A percentile compares a stretch with the other conserved stretches of the same genome.
Conservation (phyloP, 2,888 invertebrate species). For the Candidula unifasciata region DNA sequence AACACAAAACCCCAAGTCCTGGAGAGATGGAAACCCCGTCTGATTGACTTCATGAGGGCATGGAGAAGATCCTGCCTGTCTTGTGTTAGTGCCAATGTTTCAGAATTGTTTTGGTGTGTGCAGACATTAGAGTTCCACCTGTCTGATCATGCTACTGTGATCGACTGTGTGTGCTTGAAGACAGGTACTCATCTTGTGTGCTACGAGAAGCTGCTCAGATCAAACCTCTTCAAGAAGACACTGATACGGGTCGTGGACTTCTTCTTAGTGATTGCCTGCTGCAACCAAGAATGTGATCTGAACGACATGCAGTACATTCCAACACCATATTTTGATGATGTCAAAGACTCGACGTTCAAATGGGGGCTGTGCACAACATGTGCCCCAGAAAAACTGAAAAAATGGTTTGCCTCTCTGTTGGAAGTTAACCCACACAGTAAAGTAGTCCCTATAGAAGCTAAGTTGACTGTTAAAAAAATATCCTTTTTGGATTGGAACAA, state of each 20-base stretch:
- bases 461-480: no score
- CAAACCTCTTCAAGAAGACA: neutral
- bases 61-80: neutral
- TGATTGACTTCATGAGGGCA: neutral
- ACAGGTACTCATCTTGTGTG: neutral
- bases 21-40: constrained; percentile 1
- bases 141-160: neutral
- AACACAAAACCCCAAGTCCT: neutral
- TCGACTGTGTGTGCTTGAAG: neutral
- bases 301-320: no score
- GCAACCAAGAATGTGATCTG: neutral
- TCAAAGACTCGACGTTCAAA: no score
- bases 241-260: no score
- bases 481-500: no score
- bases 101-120: constrained; percentile 2
- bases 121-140: neutral
- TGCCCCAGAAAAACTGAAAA: no score
- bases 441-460: no score
- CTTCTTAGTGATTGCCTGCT: neutral
- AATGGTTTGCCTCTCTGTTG: no score
- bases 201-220: neutral
- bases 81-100: neutral
- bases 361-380: no score
- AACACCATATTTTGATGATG: no score
- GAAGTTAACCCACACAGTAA: no score